These are phyloP conservation scores for Unio pictorum DNA, from an alignment of 2,888 invertebrate genomes.

Conservation along the genomic window DNA sequence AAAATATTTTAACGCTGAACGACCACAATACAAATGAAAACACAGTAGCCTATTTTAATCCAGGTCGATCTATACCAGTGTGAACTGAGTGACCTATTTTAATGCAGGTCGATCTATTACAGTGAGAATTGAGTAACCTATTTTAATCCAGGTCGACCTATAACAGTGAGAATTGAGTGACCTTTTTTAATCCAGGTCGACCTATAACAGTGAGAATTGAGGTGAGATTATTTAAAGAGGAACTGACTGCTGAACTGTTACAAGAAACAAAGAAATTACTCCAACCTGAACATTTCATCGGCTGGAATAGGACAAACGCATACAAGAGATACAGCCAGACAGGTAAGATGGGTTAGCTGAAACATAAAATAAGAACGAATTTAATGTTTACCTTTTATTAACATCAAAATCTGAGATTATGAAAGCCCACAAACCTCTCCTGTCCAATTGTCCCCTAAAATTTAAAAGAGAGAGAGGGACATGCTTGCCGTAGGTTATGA, in stretches of 20 bases:
- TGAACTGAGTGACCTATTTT: not conserved
- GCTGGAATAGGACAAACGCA: constrained; percentile 12
- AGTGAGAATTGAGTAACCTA: not conserved
- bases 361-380: constrained; percentile 4
- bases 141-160: constrained; percentile 11
- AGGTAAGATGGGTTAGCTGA: constrained; percentile 7
- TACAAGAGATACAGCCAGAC: not conserved
- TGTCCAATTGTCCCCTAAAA: too few species aligned
- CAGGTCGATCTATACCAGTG: constrained; percentile 10
- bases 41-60: constrained; percentile 12
- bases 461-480: too few species aligned
- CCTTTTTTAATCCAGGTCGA: constrained; percentile 6
- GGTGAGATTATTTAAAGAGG: constrained; percentile 7
- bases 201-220: constrained; percentile 9
- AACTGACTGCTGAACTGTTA: constrained; percentile 7
- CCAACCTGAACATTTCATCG: constrained; percentile 14
- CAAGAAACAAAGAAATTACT: constrained; percentile 10
- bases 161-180: constrained; percentile 4
- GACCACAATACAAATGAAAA: constrained; percentile 7
- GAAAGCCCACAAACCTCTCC: constrained; percentile 8
- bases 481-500: too few species aligned
- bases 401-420: constrained; percentile 16
- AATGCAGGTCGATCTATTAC: constrained; percentile 12
- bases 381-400: constrained; percentile 12
- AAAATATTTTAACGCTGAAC: constrained; percentile 11